These are phyloP conservation scores for Pontoporia blainvillei DNA, from an alignment of 2,113 vertebrate species.

Conservation along the genomic window DNA sequence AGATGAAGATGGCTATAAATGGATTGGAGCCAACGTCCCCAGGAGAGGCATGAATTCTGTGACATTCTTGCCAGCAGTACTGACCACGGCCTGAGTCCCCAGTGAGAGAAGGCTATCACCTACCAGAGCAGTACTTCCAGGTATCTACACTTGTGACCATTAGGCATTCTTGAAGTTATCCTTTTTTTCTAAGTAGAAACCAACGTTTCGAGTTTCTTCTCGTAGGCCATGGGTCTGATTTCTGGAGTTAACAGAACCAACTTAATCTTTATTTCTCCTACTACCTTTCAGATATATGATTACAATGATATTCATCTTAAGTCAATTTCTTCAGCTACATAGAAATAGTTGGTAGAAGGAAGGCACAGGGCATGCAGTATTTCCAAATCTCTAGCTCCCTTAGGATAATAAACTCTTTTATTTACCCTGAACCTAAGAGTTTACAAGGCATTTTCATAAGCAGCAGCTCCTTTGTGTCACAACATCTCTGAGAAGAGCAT, in stretches of 20 bases:
- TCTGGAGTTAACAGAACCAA: not conserved
- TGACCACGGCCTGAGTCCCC: not conserved
- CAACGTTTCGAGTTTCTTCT: not conserved
- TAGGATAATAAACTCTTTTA: not conserved
- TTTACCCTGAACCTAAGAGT: not conserved
- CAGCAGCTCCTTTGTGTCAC: not conserved
- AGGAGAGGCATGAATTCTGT: not conserved
- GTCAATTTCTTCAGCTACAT: not conserved
- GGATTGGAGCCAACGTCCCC: not conserved
- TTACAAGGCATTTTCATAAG: not conserved
- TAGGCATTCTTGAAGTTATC: not conserved
- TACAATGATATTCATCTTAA: not conserved
- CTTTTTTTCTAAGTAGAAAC: not conserved
- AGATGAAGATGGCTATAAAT: not conserved
- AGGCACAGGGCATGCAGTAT: not conserved
- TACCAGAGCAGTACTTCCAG: no score
- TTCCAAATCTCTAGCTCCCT: not conserved
- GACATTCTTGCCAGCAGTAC: accelerated
- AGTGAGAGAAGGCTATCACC: no score
- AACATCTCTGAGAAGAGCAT: not conserved
- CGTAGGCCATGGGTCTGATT: not conserved
- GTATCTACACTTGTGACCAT: not conserved
- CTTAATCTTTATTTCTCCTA: not conserved
- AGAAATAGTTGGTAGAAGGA: not conserved
- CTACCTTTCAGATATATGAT: not conserved